phyloP scores from a whole-genome alignment of 2,113 vertebrate species.

The Nothoprocta perdicaria region DNA sequence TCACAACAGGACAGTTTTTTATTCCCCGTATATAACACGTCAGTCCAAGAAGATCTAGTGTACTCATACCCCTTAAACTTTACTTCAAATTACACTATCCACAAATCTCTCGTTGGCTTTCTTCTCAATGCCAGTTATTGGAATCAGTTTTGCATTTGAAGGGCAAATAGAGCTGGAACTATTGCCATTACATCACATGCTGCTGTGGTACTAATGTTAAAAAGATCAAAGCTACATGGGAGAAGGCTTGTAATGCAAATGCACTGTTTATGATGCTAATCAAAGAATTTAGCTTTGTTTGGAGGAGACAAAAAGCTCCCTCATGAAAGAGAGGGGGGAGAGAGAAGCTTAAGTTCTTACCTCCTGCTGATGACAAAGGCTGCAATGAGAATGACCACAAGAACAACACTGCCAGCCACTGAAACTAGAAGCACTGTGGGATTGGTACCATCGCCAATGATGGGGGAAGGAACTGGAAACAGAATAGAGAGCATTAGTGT shows the following conservation, averaged over 20 bases:
- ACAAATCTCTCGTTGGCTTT: slow-evolving; percentile 47
- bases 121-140: slow-evolving; percentile 55
- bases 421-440: slow-evolving; percentile 94
- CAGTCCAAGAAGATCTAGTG: slow-evolving; percentile 49
- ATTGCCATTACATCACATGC: slow-evolving; percentile 69
- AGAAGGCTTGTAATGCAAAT: slow-evolving; percentile 75
- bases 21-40: neutral
- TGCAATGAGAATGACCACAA: slow-evolving; percentile 94
- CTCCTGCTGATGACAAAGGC: slow-evolving; percentile 97
- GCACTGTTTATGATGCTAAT: slow-evolving; percentile 79
- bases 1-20: neutral
- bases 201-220: slow-evolving; percentile 59
- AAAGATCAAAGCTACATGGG: slow-evolving; percentile 77
- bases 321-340: slow-evolving; percentile 60
- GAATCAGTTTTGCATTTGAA: slow-evolving; percentile 73
- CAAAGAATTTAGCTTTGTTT: slow-evolving; percentile 78
- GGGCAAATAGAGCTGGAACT: slow-evolving; percentile 70
- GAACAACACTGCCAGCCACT: slow-evolving; percentile 92
- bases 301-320: slow-evolving; percentile 70
- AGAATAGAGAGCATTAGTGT: slow-evolving; percentile 39
- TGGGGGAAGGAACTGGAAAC: slow-evolving; percentile 90
- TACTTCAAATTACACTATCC: slow-evolving; percentile 52
- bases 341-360: slow-evolving; percentile 81
- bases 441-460: slow-evolving; percentile 94
- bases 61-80: slow-evolving; percentile 47